Conservation (phyloP, 2,888 invertebrate genomes). For the Calameuta idolon region DNA sequence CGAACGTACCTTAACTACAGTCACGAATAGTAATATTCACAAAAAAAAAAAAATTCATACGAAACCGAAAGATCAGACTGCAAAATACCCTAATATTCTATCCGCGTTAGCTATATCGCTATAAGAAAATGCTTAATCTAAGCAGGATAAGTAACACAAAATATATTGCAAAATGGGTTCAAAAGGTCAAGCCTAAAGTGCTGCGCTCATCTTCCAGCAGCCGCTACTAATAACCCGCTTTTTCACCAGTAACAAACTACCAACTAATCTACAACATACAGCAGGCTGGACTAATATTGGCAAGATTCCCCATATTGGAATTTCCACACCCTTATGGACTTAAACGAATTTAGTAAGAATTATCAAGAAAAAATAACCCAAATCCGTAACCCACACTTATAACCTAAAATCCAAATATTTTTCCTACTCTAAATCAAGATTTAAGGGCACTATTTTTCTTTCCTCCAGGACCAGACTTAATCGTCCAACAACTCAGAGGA, state of each 20-base stretch:
- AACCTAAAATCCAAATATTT: not conserved
- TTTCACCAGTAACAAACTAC: slow-evolving; percentile 52
- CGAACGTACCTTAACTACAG: not conserved
- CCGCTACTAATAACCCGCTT: slow-evolving; percentile 56
- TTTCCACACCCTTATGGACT: not conserved
- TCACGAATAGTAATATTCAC: not conserved
- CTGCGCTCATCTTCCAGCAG: slow-evolving; percentile 44
- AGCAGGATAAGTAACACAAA: not conserved
- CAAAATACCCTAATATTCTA: too few relatives aligned
- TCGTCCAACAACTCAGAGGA: slow-evolving; percentile 35
- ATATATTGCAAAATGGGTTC: not conserved
- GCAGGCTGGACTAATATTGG: not conserved
- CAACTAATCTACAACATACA: slow-evolving; percentile 51
- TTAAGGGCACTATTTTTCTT: not conserved
- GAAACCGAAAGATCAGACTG: not conserved
- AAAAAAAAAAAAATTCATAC: not conserved
- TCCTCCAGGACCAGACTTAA: slow-evolving; percentile 46
- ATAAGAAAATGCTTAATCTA: not conserved
- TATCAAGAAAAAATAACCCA: not conserved
- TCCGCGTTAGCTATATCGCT: not conserved
- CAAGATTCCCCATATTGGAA: not conserved
- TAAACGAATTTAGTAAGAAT: not conserved
- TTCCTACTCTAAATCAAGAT: not conserved
- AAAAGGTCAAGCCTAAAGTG: not conserved
- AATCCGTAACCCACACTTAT: not conserved